Evolutionary conservation across 2,113 vertebrate genomes (phyloP).

Genomic region (Notarius lentiginosus): DNA sequence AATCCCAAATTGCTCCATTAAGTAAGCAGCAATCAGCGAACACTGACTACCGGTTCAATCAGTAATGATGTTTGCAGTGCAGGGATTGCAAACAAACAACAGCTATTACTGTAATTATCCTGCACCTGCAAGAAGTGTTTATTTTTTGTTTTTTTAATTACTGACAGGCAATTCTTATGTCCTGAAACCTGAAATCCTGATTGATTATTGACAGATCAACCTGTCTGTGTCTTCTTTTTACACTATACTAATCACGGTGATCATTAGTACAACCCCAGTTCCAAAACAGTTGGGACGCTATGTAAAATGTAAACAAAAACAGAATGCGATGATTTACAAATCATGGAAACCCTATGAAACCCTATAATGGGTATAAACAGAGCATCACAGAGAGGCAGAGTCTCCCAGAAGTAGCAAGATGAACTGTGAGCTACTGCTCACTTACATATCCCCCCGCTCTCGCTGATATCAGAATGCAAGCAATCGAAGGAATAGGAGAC

Average conservation of each 20-base stretch:
- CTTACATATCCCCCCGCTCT: no score
- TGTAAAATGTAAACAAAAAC: no score
- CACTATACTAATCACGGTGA: background rate
- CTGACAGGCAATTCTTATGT: background rate
- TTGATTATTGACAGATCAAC: background rate
- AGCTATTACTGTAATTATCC: conserved; percentile 20
- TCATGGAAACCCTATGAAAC: no score
- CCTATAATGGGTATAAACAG: no score
- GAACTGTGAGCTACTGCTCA: no score
- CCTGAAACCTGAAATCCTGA: background rate
- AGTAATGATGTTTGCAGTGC: conserved; percentile 14
- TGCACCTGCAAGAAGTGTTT: background rate
- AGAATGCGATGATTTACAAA: no score
- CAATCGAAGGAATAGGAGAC: no score
- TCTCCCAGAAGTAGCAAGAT: no score
- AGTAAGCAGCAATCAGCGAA: conserved; percentile 8
- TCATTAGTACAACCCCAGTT: background rate
- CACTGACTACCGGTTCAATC: background rate
- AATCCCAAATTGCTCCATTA: conserved; percentile 16
- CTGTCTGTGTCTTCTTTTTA: background rate
- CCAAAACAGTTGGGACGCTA: no score
- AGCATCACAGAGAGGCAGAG: no score
- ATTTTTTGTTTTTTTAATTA: background rate
- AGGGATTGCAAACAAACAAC: conserved; percentile 12
- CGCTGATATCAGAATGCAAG: no score